Base-by-base conservation (phyloP, 1,140 invertebrate species). In the Panagrolaimus sp. region DNA sequence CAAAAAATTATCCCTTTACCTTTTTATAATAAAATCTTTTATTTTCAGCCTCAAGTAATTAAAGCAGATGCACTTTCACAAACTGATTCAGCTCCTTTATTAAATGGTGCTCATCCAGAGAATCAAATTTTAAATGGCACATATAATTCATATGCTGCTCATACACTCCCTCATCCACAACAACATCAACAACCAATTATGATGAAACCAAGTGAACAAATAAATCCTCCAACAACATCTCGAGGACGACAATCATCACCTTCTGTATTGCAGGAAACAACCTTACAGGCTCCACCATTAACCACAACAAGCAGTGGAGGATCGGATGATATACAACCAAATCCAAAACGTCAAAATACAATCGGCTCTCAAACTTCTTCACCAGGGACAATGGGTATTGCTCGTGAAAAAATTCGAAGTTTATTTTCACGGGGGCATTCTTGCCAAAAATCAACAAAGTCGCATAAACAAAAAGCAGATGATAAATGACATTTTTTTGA, bases 381-480 rank as follows among this genome's bases (percentile, higher is more conserved):
- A 58, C 52, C 52, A 28, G 52, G 52, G 12, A n/a, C 52, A 26
- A 58, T 58, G 21, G 32, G 32, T 38, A 38, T 38, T 38, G 32
- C 32, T 38, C 32, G 32, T 38, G 21, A n/a, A 12, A 58, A 58
- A 28, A 14, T 58, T 58, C 52, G 52, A 21, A 58, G 28, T 28
- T 58, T 58, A 21, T 58, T 58, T 58, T 26, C 17, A 26, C 52
- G 52, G 28, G 52, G 52, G 52, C 52, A 58, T 28, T 58, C 52
- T 58, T 58, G 52, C 52, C 52, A 58, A 24, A 58, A 58, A 28
- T 58, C 52, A 58, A 58, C 52, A 26, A 58, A 58, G 28, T 58
- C 52, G 28, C 52, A 58, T 58, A 58, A 58, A 28, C 52, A 24
- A 21, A 58, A 58, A 21, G 15, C 21, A 58, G 21, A 26, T 21